Evolutionary conservation across 2,888 invertebrate species (phyloP), one percentile per base, ranked within the genome.

Genomic region (Dryocosmus kuriphilus): DNA sequence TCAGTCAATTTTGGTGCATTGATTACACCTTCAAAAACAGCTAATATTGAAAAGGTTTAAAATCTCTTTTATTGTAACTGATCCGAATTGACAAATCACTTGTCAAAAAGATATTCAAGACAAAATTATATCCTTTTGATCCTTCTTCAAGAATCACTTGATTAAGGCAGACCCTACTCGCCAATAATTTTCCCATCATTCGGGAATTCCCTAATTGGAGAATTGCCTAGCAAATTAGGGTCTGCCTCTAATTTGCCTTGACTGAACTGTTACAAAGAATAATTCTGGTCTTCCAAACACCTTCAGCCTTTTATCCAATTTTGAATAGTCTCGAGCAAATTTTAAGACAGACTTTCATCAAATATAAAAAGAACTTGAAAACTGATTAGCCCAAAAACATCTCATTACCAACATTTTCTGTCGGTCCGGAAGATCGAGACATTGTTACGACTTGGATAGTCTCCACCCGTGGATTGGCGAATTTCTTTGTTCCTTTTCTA

Each of bases 401-500:
- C 1, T 16, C 16, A 16, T 41, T 16, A 16, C 16, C 4, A 41
- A 41, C 16, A 41, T 41, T 16, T 41, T 6, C 16, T 16, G 41
- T 41, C 16, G 16, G 41, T 16, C 16, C 16, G 5, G 16, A 16
- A 16, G 16, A 41, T 16, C 4, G 7, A n/a, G n/a, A 22, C 22
- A 55, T n/a, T 51, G 38, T n/a, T 5, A 55, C 1, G 22, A 11
- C 2, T 55, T 9, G 4, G 51, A 57, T 46, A 38, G 57, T 35
- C 35, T 22, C 32, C 35, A 35, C 32, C n/a, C 27, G 11, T 27
- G 19, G 51, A 27, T 51, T n/a, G 67, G 67, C 46, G 30, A 51
- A 67, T 67, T 51, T 71, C 27, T 71, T 71, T 71, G 24, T 71
- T 71, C n/a, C n/a, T 71, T 41, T 46, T 30, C 30, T 30, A 30